phyloP scores from a whole-genome alignment of 2,797 vertebrate genomes.

The Linurgus olivaceus region DNA sequence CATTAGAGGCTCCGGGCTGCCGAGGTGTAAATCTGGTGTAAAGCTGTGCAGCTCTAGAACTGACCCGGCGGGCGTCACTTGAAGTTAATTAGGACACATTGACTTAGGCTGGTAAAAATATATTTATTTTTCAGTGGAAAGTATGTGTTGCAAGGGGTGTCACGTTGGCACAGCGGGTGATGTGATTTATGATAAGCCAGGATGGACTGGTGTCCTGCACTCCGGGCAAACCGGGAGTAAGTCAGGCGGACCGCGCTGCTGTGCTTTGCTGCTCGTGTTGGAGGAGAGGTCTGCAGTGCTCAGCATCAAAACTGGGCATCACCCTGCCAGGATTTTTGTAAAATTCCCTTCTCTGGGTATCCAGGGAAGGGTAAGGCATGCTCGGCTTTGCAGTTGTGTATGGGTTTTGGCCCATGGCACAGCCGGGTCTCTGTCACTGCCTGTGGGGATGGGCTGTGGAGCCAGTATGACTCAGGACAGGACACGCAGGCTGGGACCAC shows the following conservation, averaged over 20 bases:
- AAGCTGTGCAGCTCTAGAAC: background rate
- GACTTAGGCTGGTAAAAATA: background rate
- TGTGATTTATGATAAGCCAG: background rate
- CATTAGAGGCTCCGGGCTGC: background rate
- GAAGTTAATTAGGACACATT: background rate
- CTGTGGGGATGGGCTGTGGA: background rate
- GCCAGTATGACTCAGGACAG: fast-evolving
- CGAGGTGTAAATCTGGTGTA: background rate
- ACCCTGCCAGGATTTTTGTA: fast-evolving
- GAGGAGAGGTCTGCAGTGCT: background rate
- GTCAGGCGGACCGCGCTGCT: background rate
- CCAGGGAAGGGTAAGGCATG: fast-evolving
- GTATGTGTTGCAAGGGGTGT: background rate
- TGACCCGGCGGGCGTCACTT: background rate
- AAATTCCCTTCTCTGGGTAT: background rate
- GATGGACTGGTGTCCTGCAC: fast-evolving
- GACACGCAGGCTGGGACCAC: background rate
- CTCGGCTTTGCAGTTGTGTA: fast-evolving
- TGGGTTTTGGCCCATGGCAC: fast-evolving
- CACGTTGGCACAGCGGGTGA: background rate
- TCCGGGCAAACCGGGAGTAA: fast-evolving
- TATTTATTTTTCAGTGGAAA: background rate
- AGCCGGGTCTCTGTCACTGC: background rate
- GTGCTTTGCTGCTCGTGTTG: background rate
- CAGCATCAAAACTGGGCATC: fast-evolving